Conservation (phyloP, 2,113 vertebrate genomes). For the Physeter macrocephalus region DNA sequence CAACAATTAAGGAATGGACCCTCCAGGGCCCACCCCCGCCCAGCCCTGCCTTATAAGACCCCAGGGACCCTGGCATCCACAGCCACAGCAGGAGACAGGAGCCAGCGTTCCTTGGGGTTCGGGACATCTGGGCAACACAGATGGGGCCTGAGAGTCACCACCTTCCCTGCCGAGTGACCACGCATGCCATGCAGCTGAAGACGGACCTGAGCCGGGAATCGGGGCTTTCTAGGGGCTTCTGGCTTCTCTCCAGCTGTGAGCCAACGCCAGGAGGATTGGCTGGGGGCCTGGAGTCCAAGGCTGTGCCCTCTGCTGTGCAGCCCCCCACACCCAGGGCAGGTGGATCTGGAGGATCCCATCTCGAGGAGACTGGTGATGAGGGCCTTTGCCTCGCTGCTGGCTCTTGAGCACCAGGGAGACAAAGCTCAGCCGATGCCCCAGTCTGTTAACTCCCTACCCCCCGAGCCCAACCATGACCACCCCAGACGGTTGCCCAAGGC, state of each 20-base stretch:
- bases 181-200: fast-evolving
- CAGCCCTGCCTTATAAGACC: constrained; percentile 52
- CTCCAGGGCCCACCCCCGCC: constrained; percentile 50
- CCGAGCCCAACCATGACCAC: neutral
- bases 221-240: neutral
- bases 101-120: neutral
- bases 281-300: neutral
- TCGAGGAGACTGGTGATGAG: neutral
- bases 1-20: constrained; percentile 44
- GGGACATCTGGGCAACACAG: neutral
- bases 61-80: neutral
- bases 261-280: neutral
- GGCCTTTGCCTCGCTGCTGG: neutral
- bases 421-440: neutral
- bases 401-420: neutral
- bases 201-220: fast-evolving
- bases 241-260: neutral
- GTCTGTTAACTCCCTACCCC: no score
- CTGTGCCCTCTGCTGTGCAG: fast-evolving
- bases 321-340: neutral
- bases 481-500: neutral
- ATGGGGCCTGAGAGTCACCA: neutral
- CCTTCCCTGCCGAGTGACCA: neutral
- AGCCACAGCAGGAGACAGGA: neutral
- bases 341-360: neutral